Conservation (phyloP, 2,888 invertebrate species). For the Lochmaea crataegi region DNA sequence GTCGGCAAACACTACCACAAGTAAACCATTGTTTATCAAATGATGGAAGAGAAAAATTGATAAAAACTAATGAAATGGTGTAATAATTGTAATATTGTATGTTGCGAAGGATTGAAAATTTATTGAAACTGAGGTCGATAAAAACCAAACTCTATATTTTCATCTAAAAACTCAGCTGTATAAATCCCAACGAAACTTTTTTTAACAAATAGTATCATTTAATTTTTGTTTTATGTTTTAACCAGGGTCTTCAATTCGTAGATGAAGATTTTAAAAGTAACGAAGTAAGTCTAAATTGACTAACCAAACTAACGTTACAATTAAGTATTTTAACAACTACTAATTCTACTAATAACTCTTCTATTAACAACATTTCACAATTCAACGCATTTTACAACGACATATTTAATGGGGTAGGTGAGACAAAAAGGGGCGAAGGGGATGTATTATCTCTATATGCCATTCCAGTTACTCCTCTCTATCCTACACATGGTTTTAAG, state of each 20-base stretch:
- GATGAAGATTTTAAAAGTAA: constrained; percentile 56
- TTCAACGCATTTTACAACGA: too few relatives aligned
- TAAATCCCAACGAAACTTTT: constrained; percentile 1
- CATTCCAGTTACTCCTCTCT: too few relatives aligned
- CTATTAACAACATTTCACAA: too few relatives aligned
- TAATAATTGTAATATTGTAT: too few relatives aligned
- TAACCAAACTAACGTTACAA: constrained; percentile 17
- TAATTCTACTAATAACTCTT: not conserved
- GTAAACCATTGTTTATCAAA: too few relatives aligned
- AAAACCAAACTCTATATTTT: not conserved
- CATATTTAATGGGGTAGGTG: too few relatives aligned
- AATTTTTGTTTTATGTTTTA: constrained; percentile 52
- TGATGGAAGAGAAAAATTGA: too few relatives aligned
- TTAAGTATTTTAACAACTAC: constrained; percentile 16
- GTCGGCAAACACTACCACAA: too few relatives aligned
- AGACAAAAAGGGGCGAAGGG: too few relatives aligned
- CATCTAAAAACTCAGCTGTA: not conserved
- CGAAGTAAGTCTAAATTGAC: constrained; percentile 53
- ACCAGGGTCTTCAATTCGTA: constrained; percentile 59
- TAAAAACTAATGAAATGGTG: too few relatives aligned
- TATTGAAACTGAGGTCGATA: not conserved
- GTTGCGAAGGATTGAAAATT: not conserved
- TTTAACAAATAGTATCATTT: constrained; percentile 34
- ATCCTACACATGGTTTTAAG: too few relatives aligned
- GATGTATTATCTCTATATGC: too few relatives aligned